Evolutionary conservation across 2,797 vertebrate genomes (phyloP), one percentile per base, ranked within the genome.

Genomic region (Acestrorhynchus altus): DNA sequence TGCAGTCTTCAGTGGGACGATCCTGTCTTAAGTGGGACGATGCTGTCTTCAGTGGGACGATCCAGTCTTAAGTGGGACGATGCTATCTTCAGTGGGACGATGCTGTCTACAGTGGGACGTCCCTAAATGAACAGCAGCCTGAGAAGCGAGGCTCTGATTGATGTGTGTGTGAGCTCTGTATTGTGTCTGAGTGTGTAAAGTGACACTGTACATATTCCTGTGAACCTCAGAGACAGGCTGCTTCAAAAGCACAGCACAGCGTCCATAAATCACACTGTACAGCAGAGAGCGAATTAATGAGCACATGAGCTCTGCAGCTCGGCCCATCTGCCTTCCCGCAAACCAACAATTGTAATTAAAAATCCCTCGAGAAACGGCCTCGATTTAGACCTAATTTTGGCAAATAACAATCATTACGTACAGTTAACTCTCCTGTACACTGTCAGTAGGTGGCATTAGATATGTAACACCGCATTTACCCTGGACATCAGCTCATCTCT

Each of bases 331-430:
- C 70, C 85, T 86, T 84, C 81, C 57, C 68, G 79, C 75, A 76
- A 83, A 86, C 83, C 68, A 84, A 81, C 80, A 78, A 83, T 81
- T 80, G 81, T 85, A 85, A 88, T 88, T 83, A 78, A 86, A 84
- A 85, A 69, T 7, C 79, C 86, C 84, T 69, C 71, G 83, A 83
- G 84, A 78, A 68, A 78, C 20, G 31, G 22, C 75, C 67, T 77
- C 52, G 54, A 60, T 65, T 64, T 54, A 75, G 68, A 61, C 13
- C n/a, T 67, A 28, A 49, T 57, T 57, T n/a, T 64, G 46, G n/a
- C 20, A 24, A 26, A 52, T 49, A 74, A 52, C 16, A 26, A 22
- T 3, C 24, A 40, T 68, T 22, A 22, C 4, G 0, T 69, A 59
- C 51, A 69, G 54, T 59, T 49, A 22, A 39, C 10, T 54, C 20